These are phyloP conservation scores for Lateolabrax maculatus DNA, from an alignment of 2,797 vertebrate species.

Conservation along the genomic window DNA sequence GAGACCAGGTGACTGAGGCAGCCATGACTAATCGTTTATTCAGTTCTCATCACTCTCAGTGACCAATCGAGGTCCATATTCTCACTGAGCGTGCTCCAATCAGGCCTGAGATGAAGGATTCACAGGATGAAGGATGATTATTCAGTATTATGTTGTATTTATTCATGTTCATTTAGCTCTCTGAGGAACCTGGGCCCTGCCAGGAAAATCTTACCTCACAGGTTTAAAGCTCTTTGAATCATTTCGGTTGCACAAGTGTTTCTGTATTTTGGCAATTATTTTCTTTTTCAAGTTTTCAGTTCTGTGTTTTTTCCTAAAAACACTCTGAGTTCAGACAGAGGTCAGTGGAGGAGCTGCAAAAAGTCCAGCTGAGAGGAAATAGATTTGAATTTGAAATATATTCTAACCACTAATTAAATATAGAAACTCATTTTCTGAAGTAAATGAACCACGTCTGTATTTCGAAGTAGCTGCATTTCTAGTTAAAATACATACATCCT, in stretches of 20 bases:
- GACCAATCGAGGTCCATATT: constrained; percentile 5
- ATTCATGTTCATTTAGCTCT: constrained; percentile 24
- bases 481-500: constrained; percentile 1
- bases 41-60: constrained; percentile 34
- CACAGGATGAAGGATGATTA: constrained; percentile 38
- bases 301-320: constrained; percentile 15
- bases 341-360: constrained; percentile 10
- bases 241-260: constrained; percentile 29
- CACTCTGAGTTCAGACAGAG: constrained; percentile 26
- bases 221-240: constrained; percentile 23
- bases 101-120: constrained; percentile 1
- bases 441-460: constrained; percentile 11
- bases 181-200: background rate
- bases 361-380: constrained; percentile 17
- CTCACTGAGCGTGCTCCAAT: constrained; percentile 27
- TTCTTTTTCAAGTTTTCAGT: constrained; percentile 19
- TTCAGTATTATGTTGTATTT: constrained; percentile 36
- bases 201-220: constrained; percentile 56
- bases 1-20: constrained; percentile 34
- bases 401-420: constrained; percentile 8
- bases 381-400: background rate
- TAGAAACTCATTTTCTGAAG: background rate
- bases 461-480: background rate
- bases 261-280: constrained; percentile 45
- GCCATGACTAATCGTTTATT: constrained; percentile 33